phyloP scores from a whole-genome alignment of 2,888 invertebrate genomes.

The Agrotis puta region DNA sequence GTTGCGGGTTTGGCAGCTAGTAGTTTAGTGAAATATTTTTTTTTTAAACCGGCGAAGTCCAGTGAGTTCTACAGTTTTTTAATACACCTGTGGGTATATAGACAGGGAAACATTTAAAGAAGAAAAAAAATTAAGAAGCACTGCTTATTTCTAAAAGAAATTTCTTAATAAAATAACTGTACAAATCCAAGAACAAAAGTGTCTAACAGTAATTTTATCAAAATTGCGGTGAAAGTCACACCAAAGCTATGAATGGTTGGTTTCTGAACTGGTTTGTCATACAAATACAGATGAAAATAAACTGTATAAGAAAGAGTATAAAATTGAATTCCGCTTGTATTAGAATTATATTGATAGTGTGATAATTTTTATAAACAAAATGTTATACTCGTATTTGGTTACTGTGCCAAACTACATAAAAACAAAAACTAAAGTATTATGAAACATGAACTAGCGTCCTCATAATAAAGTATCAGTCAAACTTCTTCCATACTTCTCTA shows the following conservation, averaged over 20 bases:
- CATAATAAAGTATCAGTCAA: no score
- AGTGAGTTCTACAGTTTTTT: neutral
- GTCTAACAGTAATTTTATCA: conserved; percentile 48
- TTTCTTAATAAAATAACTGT: conserved; percentile 7
- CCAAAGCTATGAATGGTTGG: conserved; percentile 24
- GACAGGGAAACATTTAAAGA: no score
- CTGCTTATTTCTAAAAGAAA: no score
- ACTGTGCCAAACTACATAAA: no score
- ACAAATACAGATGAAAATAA: conserved; percentile 19
- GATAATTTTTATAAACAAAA: conserved; percentile 5
- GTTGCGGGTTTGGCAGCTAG: no score
- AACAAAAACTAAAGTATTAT: no score
- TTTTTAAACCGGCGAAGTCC: neutral
- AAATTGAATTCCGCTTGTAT: conserved; percentile 9
- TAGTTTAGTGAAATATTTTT: no score
- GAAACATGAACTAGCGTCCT: no score
- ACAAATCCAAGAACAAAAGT: conserved; percentile 6
- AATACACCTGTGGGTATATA: no score
- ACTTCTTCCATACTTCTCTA: no score
- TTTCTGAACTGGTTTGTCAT: conserved; percentile 53
- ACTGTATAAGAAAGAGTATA: conserved; percentile 7
- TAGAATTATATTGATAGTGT: neutral
- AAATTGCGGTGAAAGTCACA: conserved; percentile 54
- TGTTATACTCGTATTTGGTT: no score
- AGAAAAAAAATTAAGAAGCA: no score